Conservation (phyloP, 1,140 invertebrate species). For the Piezodorus guildinii region DNA sequence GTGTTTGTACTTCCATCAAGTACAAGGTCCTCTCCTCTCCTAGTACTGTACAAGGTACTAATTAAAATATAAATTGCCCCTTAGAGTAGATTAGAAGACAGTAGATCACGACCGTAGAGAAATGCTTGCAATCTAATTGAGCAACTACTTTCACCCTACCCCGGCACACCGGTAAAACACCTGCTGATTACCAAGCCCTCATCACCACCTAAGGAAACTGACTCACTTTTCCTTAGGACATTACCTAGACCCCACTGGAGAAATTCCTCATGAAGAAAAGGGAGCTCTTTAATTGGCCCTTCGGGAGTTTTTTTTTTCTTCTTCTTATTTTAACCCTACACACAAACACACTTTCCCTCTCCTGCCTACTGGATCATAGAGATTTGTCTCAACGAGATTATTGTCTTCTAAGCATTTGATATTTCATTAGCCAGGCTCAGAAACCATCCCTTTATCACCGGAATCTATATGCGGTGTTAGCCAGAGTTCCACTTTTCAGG, state of each 20-base stretch:
- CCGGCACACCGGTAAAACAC: background rate
- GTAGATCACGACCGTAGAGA: background rate
- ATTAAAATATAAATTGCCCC: no score
- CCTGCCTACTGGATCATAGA: background rate
- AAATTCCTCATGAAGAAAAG: slow-evolving; percentile 1
- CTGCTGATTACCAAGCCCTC: background rate
- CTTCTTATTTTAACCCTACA: background rate
- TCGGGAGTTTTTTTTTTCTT: background rate
- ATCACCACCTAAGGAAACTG: background rate
- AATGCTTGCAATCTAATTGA: background rate
- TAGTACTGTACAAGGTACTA: no score
- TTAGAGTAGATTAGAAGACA: no score
- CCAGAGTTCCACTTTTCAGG: no score
- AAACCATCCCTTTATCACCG: no score
- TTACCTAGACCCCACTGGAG: background rate
- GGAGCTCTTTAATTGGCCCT: slow-evolving; percentile 4
- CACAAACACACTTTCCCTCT: background rate
- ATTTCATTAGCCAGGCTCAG: no score
- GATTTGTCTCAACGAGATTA: no score
- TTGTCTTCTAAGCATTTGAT: no score
- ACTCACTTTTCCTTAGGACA: background rate
- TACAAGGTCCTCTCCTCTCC: no score
- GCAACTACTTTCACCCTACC: background rate
- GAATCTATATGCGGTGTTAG: no score
- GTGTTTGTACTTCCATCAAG: no score